These are phyloP conservation scores for Agonopterix subpropinquella DNA, from an alignment of 2,888 invertebrate genomes.

Conservation along the genomic window DNA sequence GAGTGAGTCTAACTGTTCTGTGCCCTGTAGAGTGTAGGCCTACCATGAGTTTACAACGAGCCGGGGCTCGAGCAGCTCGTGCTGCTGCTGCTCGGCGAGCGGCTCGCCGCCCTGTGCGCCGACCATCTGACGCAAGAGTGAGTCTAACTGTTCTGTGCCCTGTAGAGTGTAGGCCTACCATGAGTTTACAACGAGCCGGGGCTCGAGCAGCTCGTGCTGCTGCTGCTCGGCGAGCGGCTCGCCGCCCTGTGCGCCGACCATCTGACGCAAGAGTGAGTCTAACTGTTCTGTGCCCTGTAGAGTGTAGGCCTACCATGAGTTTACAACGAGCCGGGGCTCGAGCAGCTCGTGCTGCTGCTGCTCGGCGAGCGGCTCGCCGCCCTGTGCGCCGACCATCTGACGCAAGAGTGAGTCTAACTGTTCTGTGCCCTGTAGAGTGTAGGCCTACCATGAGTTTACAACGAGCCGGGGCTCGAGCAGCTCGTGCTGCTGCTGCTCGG, in stretches of 20 bases:
- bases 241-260: slow-evolving; percentile 35
- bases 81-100: slow-evolving; percentile 40
- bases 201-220: slow-evolving; percentile 42
- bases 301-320: no score
- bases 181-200: slow-evolving; percentile 44
- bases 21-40: no score
- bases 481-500: slow-evolving; percentile 45
- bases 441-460: no score
- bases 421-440: no score
- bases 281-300: no score
- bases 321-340: slow-evolving; percentile 43
- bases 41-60: no score
- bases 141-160: slow-evolving; percentile 19
- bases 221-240: slow-evolving; percentile 39
- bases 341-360: slow-evolving; percentile 38
- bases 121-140: slow-evolving; percentile 43
- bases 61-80: slow-evolving; percentile 45
- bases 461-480: slow-evolving; percentile 44
- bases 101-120: slow-evolving; percentile 34
- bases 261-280: slow-evolving; percentile 41
- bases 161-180: no score
- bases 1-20: slow-evolving; percentile 32
- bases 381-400: slow-evolving; percentile 33
- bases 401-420: slow-evolving; percentile 35
- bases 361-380: slow-evolving; percentile 43